These are phyloP conservation scores for Conopomorpha cramerella DNA, from an alignment of 1,140 invertebrate species.

Conservation along the genomic window DNA sequence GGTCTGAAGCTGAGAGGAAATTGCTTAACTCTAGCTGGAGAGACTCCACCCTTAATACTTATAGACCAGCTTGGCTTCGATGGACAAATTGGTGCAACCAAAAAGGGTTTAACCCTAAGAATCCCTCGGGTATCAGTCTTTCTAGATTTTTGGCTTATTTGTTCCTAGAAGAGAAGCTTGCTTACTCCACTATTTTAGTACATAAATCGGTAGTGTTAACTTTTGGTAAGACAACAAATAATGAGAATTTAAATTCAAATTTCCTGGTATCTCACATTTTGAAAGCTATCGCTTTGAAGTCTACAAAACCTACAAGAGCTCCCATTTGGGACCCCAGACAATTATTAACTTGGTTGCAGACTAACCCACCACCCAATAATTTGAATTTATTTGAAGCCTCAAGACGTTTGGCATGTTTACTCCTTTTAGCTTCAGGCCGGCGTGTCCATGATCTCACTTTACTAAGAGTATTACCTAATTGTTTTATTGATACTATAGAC, in stretches of 20 bases:
- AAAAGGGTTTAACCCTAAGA: background rate
- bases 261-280: too few relatives aligned
- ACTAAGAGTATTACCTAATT: slow-evolving; percentile 6
- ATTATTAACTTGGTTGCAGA: slow-evolving; percentile 1
- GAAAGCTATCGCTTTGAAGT: slow-evolving; percentile 5
- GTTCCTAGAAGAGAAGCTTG: background rate
- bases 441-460: slow-evolving; percentile 12
- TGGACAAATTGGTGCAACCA: background rate
- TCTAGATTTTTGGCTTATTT: slow-evolving; percentile 2
- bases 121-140: background rate
- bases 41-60: slow-evolving; percentile 1
- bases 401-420: slow-evolving; percentile 11
- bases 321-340: slow-evolving; percentile 5
- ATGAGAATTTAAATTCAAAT: too few relatives aligned
- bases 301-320: background rate
- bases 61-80: background rate
- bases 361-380: slow-evolving; percentile 1
- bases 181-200: slow-evolving; percentile 2
- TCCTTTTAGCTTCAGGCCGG: slow-evolving; percentile 12
- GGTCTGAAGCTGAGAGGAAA: slow-evolving; percentile 3
- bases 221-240: too few relatives aligned
- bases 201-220: slow-evolving; percentile 2
- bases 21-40: slow-evolving; percentile 1
- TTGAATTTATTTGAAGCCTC: slow-evolving; percentile 10
- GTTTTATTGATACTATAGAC: background rate